Base-by-base conservation (phyloP, 2,113 vertebrate species). In the Henicopernis longicauda region DNA sequence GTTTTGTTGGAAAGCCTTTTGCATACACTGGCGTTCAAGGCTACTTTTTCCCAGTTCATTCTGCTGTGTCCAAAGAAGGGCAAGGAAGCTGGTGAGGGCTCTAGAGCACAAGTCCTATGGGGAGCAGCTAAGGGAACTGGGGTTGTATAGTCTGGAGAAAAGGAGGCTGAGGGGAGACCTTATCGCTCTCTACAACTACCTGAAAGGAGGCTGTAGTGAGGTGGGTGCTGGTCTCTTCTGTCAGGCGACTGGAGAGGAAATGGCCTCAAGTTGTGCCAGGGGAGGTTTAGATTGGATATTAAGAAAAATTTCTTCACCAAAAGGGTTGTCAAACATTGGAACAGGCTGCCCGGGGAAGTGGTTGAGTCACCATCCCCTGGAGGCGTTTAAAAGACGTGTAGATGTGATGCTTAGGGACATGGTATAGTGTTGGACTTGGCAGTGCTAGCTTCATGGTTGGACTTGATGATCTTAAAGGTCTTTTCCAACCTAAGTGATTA, bases 131-230 rank as follows among this genome's bases (percentile, higher is more conserved):
- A 34, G 13, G 36, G 13, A 78, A 3, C 16, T 73, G 34, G 50
- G n/a, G 12, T 6, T 31, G 11, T 63, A 70, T 6, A 31, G 31
- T 0, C 23, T n/a, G 57, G 49, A 63, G n/a, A 34, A 55, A 3
- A 69, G 54, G 38, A 45, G 19, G 47, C 16, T 69, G 7, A 49
- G 34, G 23, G 8, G 47, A 66, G 31, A 49, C 38, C 17, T 38
- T 14, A 4, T 2, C 0, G 0, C 9, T 23, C 26, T 50, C 18
- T 72, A 3, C 11, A 25, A 0, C 10, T 74, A 8, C 45, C 12
- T 58, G 62, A n/a, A 31, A 40, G 23, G 20, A 67, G 29, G 13
- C 1, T 38, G 25, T 19, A 38, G 26, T 2, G 16, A 52, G 40
- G 5, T 17, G 16, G 12, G 6, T 3, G 14, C 54, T 0, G 0